A percentile compares a stretch with the other conserved stretches of the same genome.
These are phyloP conservation scores for Myathropa florea DNA, from an alignment of 2,888 invertebrate genomes.

Conservation along the genomic window DNA sequence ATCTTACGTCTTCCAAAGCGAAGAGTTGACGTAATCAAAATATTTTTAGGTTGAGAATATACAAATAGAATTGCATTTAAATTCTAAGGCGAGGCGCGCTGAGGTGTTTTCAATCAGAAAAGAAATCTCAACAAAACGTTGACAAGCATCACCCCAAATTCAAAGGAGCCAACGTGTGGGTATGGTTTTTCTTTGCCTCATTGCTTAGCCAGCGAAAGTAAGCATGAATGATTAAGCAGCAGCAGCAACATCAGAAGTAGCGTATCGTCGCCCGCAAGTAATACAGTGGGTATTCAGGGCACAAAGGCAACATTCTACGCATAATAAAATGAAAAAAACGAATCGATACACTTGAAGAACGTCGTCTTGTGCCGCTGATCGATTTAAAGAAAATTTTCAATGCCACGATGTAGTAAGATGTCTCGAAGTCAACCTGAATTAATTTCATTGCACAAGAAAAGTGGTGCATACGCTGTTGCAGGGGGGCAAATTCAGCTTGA, in stretches of 20 bases:
- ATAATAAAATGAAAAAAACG: constrained; percentile 21
- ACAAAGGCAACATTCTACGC: constrained; percentile 31
- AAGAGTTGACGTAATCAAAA: constrained; percentile 44
- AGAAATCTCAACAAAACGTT: neutral
- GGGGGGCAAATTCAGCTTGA: neutral
- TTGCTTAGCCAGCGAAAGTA: neutral
- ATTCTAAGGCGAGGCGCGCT: neutral
- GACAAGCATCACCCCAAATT: neutral
- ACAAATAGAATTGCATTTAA: neutral
- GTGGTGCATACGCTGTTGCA: neutral
- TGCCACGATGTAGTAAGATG: neutral
- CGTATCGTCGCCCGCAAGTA: neutral
- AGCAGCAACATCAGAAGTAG: constrained; percentile 1
- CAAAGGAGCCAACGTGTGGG: neutral
- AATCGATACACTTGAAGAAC: constrained; percentile 36
- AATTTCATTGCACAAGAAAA: neutral
- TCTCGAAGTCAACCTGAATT: neutral
- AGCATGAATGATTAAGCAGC: constrained; percentile 5
- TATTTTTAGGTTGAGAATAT: constrained; percentile 41
- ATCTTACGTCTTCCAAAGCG: neutral
- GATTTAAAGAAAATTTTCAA: neutral
- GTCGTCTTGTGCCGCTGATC: neutral
- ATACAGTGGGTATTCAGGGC: neutral
- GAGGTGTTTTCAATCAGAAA: neutral
- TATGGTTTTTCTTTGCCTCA: neutral